A percentile compares a stretch with the other conserved stretches of the same genome.
Conservation (phyloP, 2,888 invertebrate genomes). For the Zaprionus obscuricornis region DNA sequence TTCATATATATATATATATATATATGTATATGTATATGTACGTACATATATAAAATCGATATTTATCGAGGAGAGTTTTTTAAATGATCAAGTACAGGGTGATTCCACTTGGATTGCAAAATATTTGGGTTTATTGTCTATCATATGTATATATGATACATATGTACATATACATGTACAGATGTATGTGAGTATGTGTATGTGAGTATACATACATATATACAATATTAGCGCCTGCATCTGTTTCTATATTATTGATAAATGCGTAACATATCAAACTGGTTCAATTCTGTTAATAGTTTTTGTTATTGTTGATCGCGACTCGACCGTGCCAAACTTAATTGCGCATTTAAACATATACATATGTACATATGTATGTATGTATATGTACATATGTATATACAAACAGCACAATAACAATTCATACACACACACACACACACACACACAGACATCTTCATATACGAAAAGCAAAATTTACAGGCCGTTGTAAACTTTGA, state of each 20-base stretch:
- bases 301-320: constrained; percentile 42
- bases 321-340: constrained; percentile 70
- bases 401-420: constrained; percentile 46
- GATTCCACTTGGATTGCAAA: neutral
- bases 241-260: constrained; percentile 38
- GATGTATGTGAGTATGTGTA: constrained; percentile 5
- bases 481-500: constrained; percentile 66
- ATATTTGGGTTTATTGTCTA: too few relatives aligned
- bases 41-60: constrained; percentile 16
- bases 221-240: too few relatives aligned
- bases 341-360: constrained; percentile 75
- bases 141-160: too few relatives aligned
- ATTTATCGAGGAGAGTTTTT: constrained; percentile 19
- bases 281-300: constrained; percentile 70
- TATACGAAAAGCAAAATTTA: constrained; percentile 33
- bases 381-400: constrained; percentile 3
- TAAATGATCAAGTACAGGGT: neutral
- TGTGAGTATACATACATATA: too few relatives aligned
- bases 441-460: constrained; percentile 6
- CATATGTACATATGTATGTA: too few relatives aligned
- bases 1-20: too few relatives aligned
- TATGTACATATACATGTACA: neutral
- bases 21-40: constrained; percentile 4
- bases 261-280: constrained; percentile 72
- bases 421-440: constrained; percentile 33